These are phyloP conservation scores for Neuroscelio doddi DNA, from an alignment of 2,888 invertebrate species.

Conservation along the genomic window DNA sequence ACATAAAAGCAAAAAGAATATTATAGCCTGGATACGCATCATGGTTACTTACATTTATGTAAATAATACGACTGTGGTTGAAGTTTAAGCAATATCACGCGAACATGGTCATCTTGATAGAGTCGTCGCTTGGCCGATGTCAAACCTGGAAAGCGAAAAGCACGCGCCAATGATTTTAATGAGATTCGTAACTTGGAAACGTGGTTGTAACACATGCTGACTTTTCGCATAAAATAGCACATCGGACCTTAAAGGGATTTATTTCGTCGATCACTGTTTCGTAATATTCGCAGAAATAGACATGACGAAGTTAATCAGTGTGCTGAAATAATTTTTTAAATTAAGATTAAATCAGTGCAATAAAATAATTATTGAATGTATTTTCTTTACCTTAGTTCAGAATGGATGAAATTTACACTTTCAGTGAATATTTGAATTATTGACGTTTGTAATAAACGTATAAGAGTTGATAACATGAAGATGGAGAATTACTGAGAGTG, in stretches of 20 bases:
- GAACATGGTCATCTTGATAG: slow-evolving; percentile 71
- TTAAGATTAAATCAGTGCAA: too few relatives aligned
- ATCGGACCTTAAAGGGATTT: too few relatives aligned
- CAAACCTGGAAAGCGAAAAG: slow-evolving; percentile 60
- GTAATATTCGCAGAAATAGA: too few relatives aligned
- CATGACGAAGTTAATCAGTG: too few relatives aligned
- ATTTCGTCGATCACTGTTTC: too few relatives aligned
- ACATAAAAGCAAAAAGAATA: slow-evolving; percentile 5
- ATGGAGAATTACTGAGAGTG: slow-evolving; percentile 15
- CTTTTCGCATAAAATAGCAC: slow-evolving; percentile 1
- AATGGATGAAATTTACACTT: too few relatives aligned
- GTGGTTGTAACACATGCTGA: slow-evolving; percentile 48
- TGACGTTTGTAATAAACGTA: not conserved
- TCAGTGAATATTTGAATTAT: not conserved
- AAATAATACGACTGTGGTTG: slow-evolving; percentile 23
- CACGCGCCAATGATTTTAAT: slow-evolving; percentile 70
- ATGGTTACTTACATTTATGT: slow-evolving; percentile 6
- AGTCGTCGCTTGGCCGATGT: slow-evolving; percentile 60
- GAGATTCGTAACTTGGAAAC: slow-evolving; percentile 66
- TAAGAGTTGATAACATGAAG: not conserved
- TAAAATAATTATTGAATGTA: too few relatives aligned
- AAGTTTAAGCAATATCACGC: slow-evolving; percentile 70
- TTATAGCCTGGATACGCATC: not conserved
- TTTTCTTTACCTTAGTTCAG: too few relatives aligned
- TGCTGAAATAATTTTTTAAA: too few relatives aligned